Evolutionary conservation across 2,797 vertebrate species (phyloP).

Genomic region (Pangasius macronema): DNA sequence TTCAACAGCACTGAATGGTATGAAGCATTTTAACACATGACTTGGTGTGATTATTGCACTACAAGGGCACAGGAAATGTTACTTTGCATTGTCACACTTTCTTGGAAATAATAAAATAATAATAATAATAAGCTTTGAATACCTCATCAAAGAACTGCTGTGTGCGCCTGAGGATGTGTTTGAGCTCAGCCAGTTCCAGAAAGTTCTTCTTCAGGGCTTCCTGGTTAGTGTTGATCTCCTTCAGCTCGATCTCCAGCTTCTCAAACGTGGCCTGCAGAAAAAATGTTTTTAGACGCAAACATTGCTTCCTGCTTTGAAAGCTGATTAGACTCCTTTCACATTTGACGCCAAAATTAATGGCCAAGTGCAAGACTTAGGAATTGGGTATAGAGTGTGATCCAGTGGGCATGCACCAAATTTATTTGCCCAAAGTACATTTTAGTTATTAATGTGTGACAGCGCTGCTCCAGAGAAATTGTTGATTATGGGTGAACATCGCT

Average conservation of each 20-base stretch:
- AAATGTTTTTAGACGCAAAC: neutral
- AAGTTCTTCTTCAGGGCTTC: conserved; percentile 98
- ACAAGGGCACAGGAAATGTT: neutral
- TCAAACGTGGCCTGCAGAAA: conserved; percentile 90
- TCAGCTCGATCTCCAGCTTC: conserved; percentile 96
- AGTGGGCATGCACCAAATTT: neutral
- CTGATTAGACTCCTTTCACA: neutral
- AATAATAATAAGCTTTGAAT: conserved; percentile 54
- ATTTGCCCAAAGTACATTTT: neutral
- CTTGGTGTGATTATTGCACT: neutral
- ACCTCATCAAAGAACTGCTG: conserved; percentile 99
- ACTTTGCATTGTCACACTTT: neutral
- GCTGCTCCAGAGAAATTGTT: neutral
- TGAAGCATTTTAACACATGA: neutral
- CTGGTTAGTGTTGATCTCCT: conserved; percentile 98
- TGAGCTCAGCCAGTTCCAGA: conserved; percentile 94
- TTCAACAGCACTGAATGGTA: neutral
- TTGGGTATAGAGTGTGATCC: neutral
- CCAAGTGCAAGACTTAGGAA: neutral
- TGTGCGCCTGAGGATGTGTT: conserved; percentile 95
- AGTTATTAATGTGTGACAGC: neutral
- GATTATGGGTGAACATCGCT: neutral
- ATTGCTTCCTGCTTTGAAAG: neutral
- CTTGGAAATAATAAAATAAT: neutral
- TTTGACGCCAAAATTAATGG: neutral